A percentile compares a stretch with the other conserved stretches of the same genome.
Evolutionary conservation across 2,888 invertebrate species (phyloP).

Genomic region (Sialis lutaria): DNA sequence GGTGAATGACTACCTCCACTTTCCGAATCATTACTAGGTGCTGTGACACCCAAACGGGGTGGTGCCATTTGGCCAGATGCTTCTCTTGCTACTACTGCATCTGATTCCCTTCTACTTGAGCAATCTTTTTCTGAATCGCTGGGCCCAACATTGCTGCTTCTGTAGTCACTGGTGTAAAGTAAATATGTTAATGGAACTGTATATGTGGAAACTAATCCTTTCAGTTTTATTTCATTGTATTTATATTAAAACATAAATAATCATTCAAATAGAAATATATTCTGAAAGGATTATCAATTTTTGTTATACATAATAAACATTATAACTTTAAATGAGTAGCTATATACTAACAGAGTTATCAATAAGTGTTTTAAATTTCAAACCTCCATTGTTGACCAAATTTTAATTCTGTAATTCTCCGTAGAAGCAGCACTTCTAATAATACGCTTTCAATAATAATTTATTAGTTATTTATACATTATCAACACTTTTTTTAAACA

Average conservation of each 20-base stretch:
- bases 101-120: constrained; percentile 53
- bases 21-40: constrained; percentile 61
- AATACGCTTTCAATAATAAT: too few species aligned
- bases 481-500: too few species aligned
- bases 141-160: constrained; percentile 76
- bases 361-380: too few species aligned
- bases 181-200: neutral
- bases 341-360: too few species aligned
- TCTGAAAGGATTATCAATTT: neutral
- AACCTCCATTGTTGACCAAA: too few species aligned
- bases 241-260: neutral
- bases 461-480: too few species aligned
- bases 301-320: too few species aligned
- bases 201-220: too few species aligned
- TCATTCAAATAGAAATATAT: neutral
- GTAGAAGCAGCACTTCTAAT: too few species aligned
- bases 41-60: constrained; percentile 44
- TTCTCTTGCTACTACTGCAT: constrained; percentile 19
- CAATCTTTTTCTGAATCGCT: constrained; percentile 82
- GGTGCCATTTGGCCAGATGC: constrained; percentile 15
- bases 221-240: neutral
- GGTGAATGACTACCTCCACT: constrained; percentile 78
- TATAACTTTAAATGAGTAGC: too few species aligned
- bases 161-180: constrained; percentile 61
- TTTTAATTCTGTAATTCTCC: too few species aligned